Evolutionary conservation across 2,113 vertebrate species (phyloP).

Genomic region (Rhineura floridana): DNA sequence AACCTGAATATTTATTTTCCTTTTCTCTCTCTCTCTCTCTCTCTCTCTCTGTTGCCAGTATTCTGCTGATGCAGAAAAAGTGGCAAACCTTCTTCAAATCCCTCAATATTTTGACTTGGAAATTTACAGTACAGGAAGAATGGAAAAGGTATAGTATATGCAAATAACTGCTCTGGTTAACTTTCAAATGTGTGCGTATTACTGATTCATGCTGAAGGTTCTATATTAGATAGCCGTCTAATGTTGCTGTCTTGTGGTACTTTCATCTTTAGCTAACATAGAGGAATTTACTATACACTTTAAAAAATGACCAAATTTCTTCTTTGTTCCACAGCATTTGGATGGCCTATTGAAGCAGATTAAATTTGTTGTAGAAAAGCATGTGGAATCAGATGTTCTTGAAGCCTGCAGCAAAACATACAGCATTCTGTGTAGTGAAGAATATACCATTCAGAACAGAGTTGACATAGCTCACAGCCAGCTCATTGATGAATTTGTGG

Average conservation of each 20-base stretch:
- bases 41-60: conserved; percentile 79
- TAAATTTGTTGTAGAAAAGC: conserved; percentile 97
- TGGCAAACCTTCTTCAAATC: conserved; percentile 97
- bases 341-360: conserved; percentile 97
- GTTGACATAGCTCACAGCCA: conserved; percentile 98
- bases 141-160: conserved; percentile 88
- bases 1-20: conserved; percentile 7
- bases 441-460: conserved; percentile 98
- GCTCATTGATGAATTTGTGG: conserved; percentile 96
- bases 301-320: conserved; percentile 38
- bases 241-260: neutral
- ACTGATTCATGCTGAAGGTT: neutral
- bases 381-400: conserved; percentile 93
- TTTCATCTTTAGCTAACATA: neutral
- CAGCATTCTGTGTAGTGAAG: conserved; percentile 97
- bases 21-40: neutral
- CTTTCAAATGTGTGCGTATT: neutral
- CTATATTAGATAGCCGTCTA: neutral
- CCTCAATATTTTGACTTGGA: conserved; percentile 97
- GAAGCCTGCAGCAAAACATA: conserved; percentile 99
- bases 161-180: neutral
- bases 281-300: neutral
- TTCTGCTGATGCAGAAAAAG: conserved; percentile 96
- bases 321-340: conserved; percentile 82
- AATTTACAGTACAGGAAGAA: conserved; percentile 96